These are phyloP conservation scores for Ramphastos sulfuratus DNA, from an alignment of 2,113 vertebrate species.

Conservation along the genomic window DNA sequence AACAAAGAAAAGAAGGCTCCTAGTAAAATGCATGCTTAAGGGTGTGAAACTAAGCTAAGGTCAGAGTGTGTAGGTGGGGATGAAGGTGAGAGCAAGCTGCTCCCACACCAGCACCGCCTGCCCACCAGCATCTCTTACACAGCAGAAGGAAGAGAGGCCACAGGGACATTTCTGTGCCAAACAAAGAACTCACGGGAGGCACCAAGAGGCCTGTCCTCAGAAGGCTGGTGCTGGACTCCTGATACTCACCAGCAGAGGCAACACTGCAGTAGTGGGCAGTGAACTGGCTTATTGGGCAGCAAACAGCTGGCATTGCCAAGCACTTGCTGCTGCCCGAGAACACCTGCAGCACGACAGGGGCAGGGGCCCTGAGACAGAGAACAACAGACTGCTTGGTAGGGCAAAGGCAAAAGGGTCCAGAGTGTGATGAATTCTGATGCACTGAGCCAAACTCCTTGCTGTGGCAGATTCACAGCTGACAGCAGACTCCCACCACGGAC, in stretches of 20 bases:
- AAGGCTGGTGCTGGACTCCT: neutral
- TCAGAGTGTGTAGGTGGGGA: no score
- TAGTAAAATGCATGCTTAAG: no score
- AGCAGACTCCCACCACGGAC: neutral
- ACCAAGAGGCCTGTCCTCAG: neutral
- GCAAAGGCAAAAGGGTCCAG: neutral
- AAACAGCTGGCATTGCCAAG: neutral
- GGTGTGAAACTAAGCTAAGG: no score
- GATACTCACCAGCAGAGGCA: neutral
- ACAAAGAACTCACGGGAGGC: neutral
- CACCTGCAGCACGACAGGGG: neutral
- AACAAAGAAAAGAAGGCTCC: no score
- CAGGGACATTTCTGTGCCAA: neutral
- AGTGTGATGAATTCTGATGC: neutral
- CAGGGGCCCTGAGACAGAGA: neutral
- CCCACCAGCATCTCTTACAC: neutral
- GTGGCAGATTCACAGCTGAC: neutral
- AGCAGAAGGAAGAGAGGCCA: neutral
- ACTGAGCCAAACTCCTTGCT: neutral
- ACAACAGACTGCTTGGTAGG: neutral
- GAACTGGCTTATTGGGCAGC: neutral
- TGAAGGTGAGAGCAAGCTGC: no score
- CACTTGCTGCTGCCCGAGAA: neutral
- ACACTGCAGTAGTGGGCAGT: neutral
- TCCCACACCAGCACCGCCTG: fast-evolving